These are phyloP conservation scores for Dermolepida albohirtum DNA, from an alignment of 2,888 invertebrate genomes.

Conservation along the genomic window DNA sequence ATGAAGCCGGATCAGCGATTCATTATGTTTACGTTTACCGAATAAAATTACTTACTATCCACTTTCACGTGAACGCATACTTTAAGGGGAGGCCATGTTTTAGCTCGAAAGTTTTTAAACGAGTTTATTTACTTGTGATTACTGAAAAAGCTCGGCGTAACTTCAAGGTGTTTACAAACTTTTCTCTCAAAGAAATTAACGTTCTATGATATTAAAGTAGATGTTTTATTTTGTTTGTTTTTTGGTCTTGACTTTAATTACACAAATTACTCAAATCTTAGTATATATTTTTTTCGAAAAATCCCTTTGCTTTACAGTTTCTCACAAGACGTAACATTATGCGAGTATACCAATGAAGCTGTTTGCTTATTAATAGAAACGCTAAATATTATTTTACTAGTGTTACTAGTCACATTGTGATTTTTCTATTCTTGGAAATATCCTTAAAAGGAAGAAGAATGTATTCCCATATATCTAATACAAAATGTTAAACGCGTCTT, in stretches of 20 bases:
- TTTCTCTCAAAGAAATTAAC: slow-evolving; percentile 26
- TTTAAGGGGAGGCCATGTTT: slow-evolving; percentile 8
- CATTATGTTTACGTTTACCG: slow-evolving; percentile 23
- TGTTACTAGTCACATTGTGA: too few species aligned
- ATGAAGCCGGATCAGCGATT: slow-evolving; percentile 22
- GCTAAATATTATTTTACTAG: too few species aligned
- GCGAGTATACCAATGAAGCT: too few species aligned
- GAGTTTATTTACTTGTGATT: slow-evolving; percentile 34
- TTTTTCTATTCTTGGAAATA: too few species aligned
- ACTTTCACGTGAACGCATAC: not conserved
- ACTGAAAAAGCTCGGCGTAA: slow-evolving; percentile 25
- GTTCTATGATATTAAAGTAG: slow-evolving; percentile 21
- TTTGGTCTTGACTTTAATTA: not conserved
- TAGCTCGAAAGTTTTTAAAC: slow-evolving; percentile 30
- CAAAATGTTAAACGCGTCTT: too few species aligned
- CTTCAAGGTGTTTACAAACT: slow-evolving; percentile 26
- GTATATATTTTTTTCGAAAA: too few species aligned
- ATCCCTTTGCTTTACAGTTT: too few species aligned
- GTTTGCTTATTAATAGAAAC: too few species aligned
- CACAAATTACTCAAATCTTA: too few species aligned
- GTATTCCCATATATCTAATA: too few species aligned
- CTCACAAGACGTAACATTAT: too few species aligned
- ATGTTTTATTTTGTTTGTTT: slow-evolving; percentile 4
- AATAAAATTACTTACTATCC: slow-evolving; percentile 16
- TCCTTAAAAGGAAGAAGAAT: too few species aligned